Conservation (phyloP, 2,797 vertebrate species). For the Molothrus ater region DNA sequence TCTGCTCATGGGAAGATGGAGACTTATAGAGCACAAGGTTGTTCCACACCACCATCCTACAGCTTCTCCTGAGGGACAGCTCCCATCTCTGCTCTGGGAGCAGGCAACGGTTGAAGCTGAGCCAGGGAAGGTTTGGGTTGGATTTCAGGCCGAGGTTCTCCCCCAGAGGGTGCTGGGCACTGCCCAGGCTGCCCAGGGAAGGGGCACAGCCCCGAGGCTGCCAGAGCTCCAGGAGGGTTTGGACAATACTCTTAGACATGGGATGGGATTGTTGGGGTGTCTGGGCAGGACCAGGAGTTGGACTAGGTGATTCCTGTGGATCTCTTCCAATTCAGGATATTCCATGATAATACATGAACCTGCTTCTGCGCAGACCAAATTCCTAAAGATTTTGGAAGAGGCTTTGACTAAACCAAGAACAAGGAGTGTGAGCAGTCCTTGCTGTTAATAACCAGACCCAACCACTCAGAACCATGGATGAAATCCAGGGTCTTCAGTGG, state of each 20-base stretch:
- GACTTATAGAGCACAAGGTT: background rate
- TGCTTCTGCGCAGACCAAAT: background rate
- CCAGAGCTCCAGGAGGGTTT: background rate
- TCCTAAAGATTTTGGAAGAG: background rate
- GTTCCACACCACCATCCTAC: rapidly evolving
- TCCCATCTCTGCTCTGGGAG: background rate
- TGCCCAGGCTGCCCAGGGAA: background rate
- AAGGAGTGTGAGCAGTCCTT: background rate
- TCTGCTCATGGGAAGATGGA: background rate
- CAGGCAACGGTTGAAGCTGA: background rate
- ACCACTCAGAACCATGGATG: rapidly evolving
- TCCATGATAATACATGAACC: background rate
- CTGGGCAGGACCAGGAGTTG: rapidly evolving
- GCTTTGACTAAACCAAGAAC: background rate
- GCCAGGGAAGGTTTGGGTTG: rapidly evolving
- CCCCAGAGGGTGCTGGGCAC: background rate
- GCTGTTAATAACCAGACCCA: background rate
- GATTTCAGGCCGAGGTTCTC: background rate
- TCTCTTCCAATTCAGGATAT: background rate
- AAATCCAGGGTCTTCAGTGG: background rate
- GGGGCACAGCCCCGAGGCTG: rapidly evolving
- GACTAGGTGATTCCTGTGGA: too few relatives aligned
- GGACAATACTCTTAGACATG: too few relatives aligned
- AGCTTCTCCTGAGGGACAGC: rapidly evolving
- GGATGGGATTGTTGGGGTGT: background rate